Evolutionary conservation across 2,888 invertebrate species (phyloP), one percentile per base, ranked within the genome.

Genomic region (Cancer borealis): DNA sequence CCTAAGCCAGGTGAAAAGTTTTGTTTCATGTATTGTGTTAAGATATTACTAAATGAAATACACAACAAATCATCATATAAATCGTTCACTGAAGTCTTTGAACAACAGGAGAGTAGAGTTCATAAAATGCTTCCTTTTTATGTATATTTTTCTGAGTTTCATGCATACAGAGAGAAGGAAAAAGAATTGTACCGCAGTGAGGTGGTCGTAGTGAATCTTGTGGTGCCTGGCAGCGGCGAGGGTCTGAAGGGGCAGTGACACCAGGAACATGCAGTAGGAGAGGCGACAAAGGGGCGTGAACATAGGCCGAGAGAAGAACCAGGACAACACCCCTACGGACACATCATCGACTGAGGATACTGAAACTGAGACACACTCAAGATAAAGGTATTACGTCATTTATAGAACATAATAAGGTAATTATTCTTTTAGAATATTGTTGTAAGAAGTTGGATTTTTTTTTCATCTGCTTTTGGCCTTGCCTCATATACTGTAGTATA

Each of bases 201-300:
- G 73, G 46, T 87, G 91, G 79, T 95, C 90, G 54, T 95, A 95
- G 73, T 95, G 94, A 14, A 66, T 30, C 88, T 91, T 91, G 88
- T 95, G 92, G 17, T 93, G 91, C 26, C 79, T 49, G 12, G 91
- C 88, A 47, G 94, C 60, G 5, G 94, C 92, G 46, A 95, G 49
- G 0, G 93, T 88, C 45, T 95, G 94, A 10, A 95, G 88, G 1
- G 94, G 94, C 47, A 95, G 88, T 3, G 94, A 93, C 17, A 93
- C 93, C 73, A 95, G 91, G 94, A 84, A 95, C 91, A 93, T 90
- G 79, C 93, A 92, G 92, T 95, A 95, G 26, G 94, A 95, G 49
- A 95, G 66, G 21, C 93, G 91, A 46, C 93, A 93, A 30, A 93
- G 88, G 3, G 93, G 94, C 17, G 93, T 45, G 26, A 91, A 66